Conservation (phyloP, 2,888 invertebrate genomes). For the Linnaemya vulpina region DNA sequence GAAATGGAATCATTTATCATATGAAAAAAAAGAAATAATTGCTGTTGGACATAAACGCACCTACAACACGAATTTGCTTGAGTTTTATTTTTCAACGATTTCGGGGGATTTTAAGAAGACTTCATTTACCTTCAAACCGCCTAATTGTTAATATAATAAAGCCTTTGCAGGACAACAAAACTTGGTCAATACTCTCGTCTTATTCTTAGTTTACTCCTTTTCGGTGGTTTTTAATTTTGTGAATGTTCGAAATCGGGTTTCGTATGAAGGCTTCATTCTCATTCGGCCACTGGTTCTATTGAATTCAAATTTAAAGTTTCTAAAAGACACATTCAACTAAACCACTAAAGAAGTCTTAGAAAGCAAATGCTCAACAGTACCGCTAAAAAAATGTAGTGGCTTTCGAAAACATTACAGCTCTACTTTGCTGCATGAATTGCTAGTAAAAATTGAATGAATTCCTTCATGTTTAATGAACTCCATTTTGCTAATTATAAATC, state of each 20-base stretch:
- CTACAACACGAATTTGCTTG: constrained; percentile 1
- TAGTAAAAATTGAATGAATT: too few relatives aligned
- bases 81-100: not conserved
- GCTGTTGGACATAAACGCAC: not conserved
- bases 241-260: not conserved
- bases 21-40: not conserved
- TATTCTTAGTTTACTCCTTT: constrained; percentile 13
- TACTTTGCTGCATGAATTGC: too few relatives aligned
- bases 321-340: too few relatives aligned
- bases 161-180: constrained; percentile 1
- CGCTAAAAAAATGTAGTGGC: too few relatives aligned
- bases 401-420: too few relatives aligned
- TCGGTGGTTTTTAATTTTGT: not conserved
- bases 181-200: constrained; percentile 21
- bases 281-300: too few relatives aligned
- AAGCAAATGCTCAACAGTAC: too few relatives aligned
- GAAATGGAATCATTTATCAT: constrained; percentile 58
- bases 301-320: too few relatives aligned
- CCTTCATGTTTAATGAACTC: too few relatives aligned
- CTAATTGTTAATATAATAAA: constrained; percentile 36
- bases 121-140: constrained; percentile 39
- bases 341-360: too few relatives aligned
- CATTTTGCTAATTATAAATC: too few relatives aligned
- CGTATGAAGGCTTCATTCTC: not conserved
- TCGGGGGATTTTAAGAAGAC: not conserved